Conservation (phyloP, 2,888 invertebrate genomes). For the Ochlodes sylvanus region DNA sequence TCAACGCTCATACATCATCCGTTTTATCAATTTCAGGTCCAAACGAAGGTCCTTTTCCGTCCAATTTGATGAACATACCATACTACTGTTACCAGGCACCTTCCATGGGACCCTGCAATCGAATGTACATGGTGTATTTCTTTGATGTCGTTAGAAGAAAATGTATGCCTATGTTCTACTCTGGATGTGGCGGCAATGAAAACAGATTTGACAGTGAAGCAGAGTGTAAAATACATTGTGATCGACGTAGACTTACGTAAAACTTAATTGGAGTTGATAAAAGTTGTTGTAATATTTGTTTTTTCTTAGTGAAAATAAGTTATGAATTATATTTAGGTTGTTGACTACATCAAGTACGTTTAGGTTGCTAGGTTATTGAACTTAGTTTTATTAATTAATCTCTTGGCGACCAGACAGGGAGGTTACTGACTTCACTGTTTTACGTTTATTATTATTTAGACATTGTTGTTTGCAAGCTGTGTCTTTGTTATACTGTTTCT, state of each 20-base stretch:
- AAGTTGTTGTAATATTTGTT: neutral
- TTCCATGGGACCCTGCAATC: conserved; percentile 64
- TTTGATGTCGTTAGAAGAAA: conserved; percentile 67
- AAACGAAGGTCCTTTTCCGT: conserved; percentile 69
- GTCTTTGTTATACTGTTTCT: neutral
- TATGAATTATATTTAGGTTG: neutral
- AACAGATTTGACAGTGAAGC: conserved; percentile 62
- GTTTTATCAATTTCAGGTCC: conserved; percentile 61
- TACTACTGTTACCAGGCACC: conserved; percentile 77
- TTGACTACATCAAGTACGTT: neutral
- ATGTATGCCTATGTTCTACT: conserved; percentile 75
- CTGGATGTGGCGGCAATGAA: conserved; percentile 78
- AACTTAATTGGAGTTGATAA: conserved; percentile 4
- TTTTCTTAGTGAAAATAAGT: neutral
- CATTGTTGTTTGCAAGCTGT: neutral
- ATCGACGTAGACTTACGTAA: conserved; percentile 51
- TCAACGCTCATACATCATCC: conserved; percentile 29
- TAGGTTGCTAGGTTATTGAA: neutral
- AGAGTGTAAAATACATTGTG: conserved; percentile 62
- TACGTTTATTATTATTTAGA: neutral
- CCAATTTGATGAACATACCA: conserved; percentile 66
- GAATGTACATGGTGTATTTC: conserved; percentile 65
- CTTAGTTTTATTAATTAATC: neutral
- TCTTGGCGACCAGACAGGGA: neutral
- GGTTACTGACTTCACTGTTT: neutral